Conservation (phyloP, 2,113 vertebrate genomes). For the Lamprologus speciosus region DNA sequence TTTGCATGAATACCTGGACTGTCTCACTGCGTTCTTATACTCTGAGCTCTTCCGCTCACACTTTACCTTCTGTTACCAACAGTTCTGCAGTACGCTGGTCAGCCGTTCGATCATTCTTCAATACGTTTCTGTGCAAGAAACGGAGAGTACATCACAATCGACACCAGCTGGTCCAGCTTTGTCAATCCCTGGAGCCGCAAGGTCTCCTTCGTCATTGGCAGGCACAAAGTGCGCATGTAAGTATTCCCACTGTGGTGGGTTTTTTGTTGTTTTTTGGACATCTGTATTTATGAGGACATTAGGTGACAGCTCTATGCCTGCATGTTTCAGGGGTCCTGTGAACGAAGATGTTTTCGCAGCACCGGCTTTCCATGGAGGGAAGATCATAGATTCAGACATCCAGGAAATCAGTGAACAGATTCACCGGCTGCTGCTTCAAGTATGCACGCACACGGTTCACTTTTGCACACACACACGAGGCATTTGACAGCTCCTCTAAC, state of each 20-base stretch:
- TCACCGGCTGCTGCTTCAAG: conserved; percentile 85
- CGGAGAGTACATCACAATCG: conserved; percentile 90
- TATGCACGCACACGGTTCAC: conserved; percentile 16
- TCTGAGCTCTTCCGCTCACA: neutral
- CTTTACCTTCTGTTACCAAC: neutral
- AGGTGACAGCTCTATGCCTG: neutral
- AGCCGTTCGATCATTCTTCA: conserved; percentile 91
- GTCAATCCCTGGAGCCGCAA: conserved; percentile 96
- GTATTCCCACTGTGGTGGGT: conserved; percentile 27
- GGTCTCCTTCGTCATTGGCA: conserved; percentile 92
- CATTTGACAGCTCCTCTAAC: neutral
- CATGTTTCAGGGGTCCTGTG: conserved; percentile 81
- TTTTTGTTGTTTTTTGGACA: neutral
- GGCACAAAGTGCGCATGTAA: conserved; percentile 96
- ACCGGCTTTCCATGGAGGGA: conserved; percentile 66
- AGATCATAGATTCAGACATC: conserved; percentile 77
- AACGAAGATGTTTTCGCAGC: conserved; percentile 93
- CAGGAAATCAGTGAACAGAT: conserved; percentile 93
- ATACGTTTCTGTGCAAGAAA: conserved; percentile 87
- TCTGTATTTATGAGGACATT: neutral
- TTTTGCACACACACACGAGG: neutral
- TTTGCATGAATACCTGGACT: neutral
- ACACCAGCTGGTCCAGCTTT: conserved; percentile 98
- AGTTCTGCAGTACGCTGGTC: conserved; percentile 88
- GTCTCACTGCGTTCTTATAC: neutral